Evolutionary conservation across 2,113 vertebrate species (phyloP).

Genomic region (Leptocoma aspasia): DNA sequence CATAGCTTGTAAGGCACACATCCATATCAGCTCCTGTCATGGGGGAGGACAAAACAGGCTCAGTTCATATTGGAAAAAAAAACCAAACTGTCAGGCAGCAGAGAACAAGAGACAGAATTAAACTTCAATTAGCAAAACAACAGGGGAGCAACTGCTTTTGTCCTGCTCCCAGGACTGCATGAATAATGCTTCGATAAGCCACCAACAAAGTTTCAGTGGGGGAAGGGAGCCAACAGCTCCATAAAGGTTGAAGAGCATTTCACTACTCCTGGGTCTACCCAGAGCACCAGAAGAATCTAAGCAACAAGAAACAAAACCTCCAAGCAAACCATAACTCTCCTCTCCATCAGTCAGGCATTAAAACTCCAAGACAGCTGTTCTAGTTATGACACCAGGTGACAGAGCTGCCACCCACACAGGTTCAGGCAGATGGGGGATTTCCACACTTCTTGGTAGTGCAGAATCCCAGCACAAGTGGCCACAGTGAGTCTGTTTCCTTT

Average conservation of each 20-base stretch:
- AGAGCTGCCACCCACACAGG: not conserved
- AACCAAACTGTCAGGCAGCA: not conserved
- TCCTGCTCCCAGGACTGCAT: conserved; percentile 42
- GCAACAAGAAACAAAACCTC: not conserved
- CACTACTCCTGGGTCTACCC: not conserved
- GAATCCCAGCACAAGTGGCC: not conserved
- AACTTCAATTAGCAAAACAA: conserved; percentile 49
- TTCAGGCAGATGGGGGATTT: not conserved
- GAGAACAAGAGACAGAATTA: conserved; percentile 34
- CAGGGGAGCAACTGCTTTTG: conserved; percentile 63
- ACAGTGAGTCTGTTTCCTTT: not conserved
- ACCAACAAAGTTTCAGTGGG: conserved; percentile 30
- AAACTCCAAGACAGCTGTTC: not conserved
- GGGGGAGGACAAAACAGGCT: conserved; percentile 27
- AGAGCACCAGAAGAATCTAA: not conserved
- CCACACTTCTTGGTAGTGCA: not conserved
- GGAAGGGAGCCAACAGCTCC: conserved; percentile 20
- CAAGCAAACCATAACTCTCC: not conserved
- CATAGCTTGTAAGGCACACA: conserved; percentile 99
- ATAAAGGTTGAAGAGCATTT: not conserved
- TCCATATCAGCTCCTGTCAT: conserved; percentile 97
- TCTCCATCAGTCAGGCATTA: not conserved
- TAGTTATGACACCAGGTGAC: not conserved
- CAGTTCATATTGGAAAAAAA: not conserved
- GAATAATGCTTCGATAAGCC: conserved; percentile 57